phyloP scores from a whole-genome alignment of 1,140 invertebrate species.

The Thrips palmi region DNA sequence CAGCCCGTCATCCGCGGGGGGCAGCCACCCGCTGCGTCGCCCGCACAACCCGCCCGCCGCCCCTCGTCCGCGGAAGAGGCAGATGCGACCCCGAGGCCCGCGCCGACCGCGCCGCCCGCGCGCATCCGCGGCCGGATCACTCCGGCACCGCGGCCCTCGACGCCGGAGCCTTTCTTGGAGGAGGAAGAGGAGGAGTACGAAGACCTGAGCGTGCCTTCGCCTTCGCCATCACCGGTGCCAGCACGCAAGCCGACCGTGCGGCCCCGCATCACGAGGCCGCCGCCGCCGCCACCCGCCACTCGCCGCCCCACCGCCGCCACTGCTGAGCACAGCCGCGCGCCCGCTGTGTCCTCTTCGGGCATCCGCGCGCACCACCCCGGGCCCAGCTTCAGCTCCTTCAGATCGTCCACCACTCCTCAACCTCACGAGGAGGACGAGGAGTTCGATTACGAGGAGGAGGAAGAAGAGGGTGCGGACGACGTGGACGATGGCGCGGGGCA shows the following conservation, averaged over 20 bases:
- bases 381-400: neutral
- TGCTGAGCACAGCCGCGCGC: neutral
- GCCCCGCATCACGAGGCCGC: neutral
- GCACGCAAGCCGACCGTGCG: neutral
- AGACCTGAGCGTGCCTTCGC: too few relatives aligned
- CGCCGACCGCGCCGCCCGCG: too few relatives aligned
- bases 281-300: neutral
- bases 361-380: neutral
- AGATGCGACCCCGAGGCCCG: too few relatives aligned
- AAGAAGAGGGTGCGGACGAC: slow-evolving; percentile 3
- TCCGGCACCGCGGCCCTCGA: neutral
- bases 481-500: neutral
- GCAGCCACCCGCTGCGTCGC: too few relatives aligned
- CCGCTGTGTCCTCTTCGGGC: neutral
- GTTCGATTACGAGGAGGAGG: slow-evolving; percentile 4
- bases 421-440: neutral
- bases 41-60: too few relatives aligned
- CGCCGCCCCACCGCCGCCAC: neutral
- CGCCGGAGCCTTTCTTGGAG: neutral
- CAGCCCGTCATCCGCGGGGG: too few relatives aligned
- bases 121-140: too few relatives aligned
- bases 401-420: slow-evolving; percentile 1
- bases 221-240: too few relatives aligned
- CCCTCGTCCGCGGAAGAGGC: too few relatives aligned
- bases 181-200: slow-evolving; percentile 2